These are phyloP conservation scores for Lethrus apterus DNA, from an alignment of 1,140 invertebrate genomes.

Conservation along the genomic window DNA sequence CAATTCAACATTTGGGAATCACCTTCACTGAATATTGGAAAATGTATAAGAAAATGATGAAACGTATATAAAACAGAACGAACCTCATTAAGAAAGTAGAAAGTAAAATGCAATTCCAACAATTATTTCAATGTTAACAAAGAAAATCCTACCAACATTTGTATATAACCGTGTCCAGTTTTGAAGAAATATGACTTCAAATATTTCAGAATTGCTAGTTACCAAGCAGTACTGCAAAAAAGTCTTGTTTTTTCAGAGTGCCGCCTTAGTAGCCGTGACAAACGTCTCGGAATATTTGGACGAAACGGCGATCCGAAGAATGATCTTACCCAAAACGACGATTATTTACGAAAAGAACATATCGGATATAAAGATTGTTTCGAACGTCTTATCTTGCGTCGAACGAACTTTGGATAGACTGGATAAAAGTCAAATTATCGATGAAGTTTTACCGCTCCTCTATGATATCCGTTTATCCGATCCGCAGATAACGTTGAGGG, in stretches of 20 bases:
- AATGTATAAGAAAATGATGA: no score
- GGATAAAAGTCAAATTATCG: slow-evolving; percentile 81
- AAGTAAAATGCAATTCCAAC: no score
- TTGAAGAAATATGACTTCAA: no score
- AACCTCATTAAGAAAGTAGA: no score
- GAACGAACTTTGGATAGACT: slow-evolving; percentile 75
- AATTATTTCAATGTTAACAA: no score
- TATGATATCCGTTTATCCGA: slow-evolving; percentile 80
- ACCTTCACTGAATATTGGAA: no score
- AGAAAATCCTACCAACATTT: no score
- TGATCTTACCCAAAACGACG: slow-evolving; percentile 83
- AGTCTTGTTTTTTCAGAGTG: slow-evolving; percentile 56
- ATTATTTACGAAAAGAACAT: slow-evolving; percentile 80
- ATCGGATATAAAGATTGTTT: slow-evolving; percentile 66
- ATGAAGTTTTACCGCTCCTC: slow-evolving; percentile 87
- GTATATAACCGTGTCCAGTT: no score
- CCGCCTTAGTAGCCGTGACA: slow-evolving; percentile 81
- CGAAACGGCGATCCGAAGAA: slow-evolving; percentile 70
- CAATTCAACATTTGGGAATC: no score
- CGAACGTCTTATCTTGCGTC: slow-evolving; percentile 67
- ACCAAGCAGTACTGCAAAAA: no score
- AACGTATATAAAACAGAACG: no score
- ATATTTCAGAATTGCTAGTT: no score
- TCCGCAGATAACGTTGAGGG: slow-evolving; percentile 68
- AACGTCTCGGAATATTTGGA: slow-evolving; percentile 81